Conservation (phyloP, 1,140 invertebrate genomes). For the Pogonus chalceus region DNA sequence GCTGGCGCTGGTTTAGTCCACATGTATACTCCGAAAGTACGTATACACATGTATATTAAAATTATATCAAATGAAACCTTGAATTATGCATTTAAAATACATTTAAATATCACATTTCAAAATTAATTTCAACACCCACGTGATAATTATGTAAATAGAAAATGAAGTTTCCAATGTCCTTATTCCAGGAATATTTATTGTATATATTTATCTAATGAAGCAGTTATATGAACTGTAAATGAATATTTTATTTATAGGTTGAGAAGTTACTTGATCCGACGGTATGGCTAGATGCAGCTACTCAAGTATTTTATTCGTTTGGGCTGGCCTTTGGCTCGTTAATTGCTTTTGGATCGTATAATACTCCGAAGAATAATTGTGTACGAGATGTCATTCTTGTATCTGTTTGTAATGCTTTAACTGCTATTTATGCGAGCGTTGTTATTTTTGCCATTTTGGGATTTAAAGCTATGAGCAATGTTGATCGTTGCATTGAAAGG, state of each 20-base stretch:
- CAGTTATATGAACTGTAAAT: no score
- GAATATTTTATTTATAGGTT: constrained; percentile 40
- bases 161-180: no score
- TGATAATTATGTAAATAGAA: no score
- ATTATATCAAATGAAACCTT: no score
- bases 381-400: constrained; percentile 82
- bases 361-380: constrained; percentile 82
- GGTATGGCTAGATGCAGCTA: constrained; percentile 89
- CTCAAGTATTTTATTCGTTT: constrained; percentile 93
- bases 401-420: constrained; percentile 81
- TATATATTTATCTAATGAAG: no score
- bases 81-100: no score
- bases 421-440: constrained; percentile 88
- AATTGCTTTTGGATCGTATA: constrained; percentile 86
- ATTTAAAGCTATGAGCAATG: constrained; percentile 74
- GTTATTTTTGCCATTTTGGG: constrained; percentile 83
- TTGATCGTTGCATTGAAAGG: constrained; percentile 65
- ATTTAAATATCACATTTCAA: no score
- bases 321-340: constrained; percentile 86
- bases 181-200: no score
- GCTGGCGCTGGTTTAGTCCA: constrained; percentile 78
- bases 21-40: constrained; percentile 85
- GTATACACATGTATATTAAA: no score
- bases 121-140: no score
- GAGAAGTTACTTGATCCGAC: constrained; percentile 68